Evolutionary conservation across 2,113 vertebrate genomes (phyloP).

Genomic region (Ictalurus punctatus): DNA sequence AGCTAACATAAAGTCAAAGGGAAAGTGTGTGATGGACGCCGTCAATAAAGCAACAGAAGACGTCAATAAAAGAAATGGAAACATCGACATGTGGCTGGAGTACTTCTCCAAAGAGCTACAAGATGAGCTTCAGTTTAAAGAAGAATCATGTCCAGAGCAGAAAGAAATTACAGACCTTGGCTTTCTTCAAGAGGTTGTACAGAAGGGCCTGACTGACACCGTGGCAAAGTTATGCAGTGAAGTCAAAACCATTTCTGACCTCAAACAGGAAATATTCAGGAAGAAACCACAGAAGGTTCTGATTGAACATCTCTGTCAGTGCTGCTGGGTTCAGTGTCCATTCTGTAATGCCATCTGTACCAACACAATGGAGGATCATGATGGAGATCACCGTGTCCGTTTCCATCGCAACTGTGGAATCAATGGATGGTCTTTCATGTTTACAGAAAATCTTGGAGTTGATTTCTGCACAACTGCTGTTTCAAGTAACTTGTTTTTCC

Average conservation of each 20-base stretch:
- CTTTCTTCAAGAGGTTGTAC: conserved; percentile 40
- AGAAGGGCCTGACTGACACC: not conserved
- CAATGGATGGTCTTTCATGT: not conserved
- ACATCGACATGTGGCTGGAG: conserved; percentile 41
- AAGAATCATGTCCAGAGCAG: conserved; percentile 5
- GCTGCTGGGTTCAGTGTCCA: conserved; percentile 22
- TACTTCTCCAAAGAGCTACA: conserved; percentile 20
- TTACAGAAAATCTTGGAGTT: conserved; percentile 32
- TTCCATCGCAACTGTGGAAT: conserved; percentile 52
- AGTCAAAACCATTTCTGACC: not conserved
- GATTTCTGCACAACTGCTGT: conserved; percentile 61
- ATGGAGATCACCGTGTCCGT: conserved; percentile 26
- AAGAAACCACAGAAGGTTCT: conserved; percentile 38
- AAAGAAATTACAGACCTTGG: conserved; percentile 49
- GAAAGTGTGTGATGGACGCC: conserved; percentile 40
- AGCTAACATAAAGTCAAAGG: conserved; percentile 13
- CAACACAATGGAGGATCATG: conserved; percentile 22
- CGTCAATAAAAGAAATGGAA: not conserved
- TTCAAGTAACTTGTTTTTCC: not conserved
- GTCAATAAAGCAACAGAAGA: conserved; percentile 38
- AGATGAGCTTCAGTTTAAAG: conserved; percentile 47
- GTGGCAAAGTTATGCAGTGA: not conserved
- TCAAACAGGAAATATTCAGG: conserved; percentile 16
- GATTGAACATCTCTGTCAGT: conserved; percentile 33
- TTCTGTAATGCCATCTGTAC: conserved; percentile 29